phyloP scores from a whole-genome alignment of 2,113 vertebrate genomes.

The Lepisosteus oculatus region DNA sequence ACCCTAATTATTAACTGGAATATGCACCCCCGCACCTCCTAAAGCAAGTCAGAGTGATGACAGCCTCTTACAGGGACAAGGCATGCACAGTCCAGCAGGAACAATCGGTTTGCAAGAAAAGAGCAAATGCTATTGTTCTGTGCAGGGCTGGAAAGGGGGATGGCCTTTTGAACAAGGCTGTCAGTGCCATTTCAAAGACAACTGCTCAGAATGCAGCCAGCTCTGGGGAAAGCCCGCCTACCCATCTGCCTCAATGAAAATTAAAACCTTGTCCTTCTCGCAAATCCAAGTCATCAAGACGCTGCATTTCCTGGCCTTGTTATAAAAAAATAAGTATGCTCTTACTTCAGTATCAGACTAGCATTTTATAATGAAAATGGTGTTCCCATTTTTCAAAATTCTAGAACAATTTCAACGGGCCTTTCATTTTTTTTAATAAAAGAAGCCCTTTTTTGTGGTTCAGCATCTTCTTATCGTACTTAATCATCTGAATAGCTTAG shows the following conservation, averaged over 20 bases:
- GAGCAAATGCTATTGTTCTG: not conserved
- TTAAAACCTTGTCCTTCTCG: not conserved
- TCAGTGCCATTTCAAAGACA: not conserved
- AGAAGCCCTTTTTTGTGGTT: no score
- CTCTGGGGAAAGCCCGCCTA: not conserved
- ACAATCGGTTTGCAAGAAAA: not conserved
- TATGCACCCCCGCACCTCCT: no score
- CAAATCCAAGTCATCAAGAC: not conserved
- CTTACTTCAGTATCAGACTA: not conserved
- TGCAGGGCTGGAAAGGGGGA: not conserved
- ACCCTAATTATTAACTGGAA: no score
- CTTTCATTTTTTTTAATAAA: no score
- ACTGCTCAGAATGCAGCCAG: not conserved
- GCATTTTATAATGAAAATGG: not conserved
- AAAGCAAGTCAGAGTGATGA: not conserved
- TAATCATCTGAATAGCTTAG: not conserved
- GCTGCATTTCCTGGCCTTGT: not conserved
- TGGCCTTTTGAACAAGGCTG: not conserved
- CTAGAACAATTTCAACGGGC: no score
- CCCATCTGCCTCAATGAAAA: constrained; percentile 7
- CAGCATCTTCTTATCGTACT: no score
- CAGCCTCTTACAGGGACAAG: not conserved
- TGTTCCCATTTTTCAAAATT: not conserved
- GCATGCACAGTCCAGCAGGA: not conserved
- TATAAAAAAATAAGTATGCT: not conserved